Percentiles rank a stretch among this genome's conserved stretches.
Conservation (phyloP, 2,888 invertebrate species). For the Falcaria lacertinaria region DNA sequence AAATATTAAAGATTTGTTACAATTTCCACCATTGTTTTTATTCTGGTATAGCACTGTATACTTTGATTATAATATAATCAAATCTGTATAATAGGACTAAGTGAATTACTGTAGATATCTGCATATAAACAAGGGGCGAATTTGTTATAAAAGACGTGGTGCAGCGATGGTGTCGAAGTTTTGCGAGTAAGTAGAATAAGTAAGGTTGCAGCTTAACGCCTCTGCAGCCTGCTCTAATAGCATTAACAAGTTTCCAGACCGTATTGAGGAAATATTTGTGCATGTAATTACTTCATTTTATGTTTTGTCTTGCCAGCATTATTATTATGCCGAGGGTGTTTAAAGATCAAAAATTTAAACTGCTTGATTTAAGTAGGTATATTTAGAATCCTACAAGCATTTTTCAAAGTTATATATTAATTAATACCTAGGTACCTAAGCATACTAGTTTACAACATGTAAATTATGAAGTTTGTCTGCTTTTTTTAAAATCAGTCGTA, state of each 20-base stretch:
- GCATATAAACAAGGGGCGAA: slow-evolving; percentile 9
- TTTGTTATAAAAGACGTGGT: slow-evolving; percentile 26
- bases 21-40: slow-evolving; percentile 10
- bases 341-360: no score
- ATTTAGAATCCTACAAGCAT: no score
- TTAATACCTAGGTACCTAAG: no score
- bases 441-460: no score
- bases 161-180: slow-evolving; percentile 40
- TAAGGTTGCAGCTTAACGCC: slow-evolving; percentile 74
- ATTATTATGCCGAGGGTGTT: no score
- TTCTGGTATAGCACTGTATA: neutral
- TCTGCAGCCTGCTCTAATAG: slow-evolving; percentile 66
- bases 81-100: no score
- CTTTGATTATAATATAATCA: no score
- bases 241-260: slow-evolving; percentile 77
- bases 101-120: neutral
- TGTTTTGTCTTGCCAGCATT: neutral
- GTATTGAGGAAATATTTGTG: slow-evolving; percentile 60
- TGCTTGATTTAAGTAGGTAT: no score
- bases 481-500: no score
- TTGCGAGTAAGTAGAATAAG: slow-evolving; percentile 71
- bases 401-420: no score
- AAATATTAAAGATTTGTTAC: slow-evolving; percentile 8
- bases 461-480: no score
- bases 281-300: slow-evolving; percentile 10